Percentiles rank a stretch among this genome's conserved stretches.
Evolutionary conservation across 2,113 vertebrate genomes (phyloP).

Genomic region (Empidonax alnorum): DNA sequence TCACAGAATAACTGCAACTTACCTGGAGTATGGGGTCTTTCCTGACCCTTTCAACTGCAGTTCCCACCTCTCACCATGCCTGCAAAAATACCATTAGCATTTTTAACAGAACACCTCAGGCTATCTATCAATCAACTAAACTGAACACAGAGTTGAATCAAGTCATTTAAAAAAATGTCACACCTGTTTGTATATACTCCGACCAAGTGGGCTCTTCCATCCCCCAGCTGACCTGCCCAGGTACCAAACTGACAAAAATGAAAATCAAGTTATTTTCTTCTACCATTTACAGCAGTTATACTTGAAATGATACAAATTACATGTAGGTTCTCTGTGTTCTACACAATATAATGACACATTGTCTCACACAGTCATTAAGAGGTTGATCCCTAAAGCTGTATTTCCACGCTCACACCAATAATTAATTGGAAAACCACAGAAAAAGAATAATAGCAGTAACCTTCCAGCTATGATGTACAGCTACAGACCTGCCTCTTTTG

Average conservation of each 20-base stretch:
- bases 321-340: background rate
- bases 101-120: background rate
- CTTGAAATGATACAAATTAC: background rate
- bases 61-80: slow-evolving; percentile 82
- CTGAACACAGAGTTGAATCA: background rate
- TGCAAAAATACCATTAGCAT: slow-evolving; percentile 49
- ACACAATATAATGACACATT: background rate
- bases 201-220: slow-evolving; percentile 82
- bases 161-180: background rate
- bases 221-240: slow-evolving; percentile 86
- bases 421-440: slow-evolving; percentile 14
- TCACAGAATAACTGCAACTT: background rate
- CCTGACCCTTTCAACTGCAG: slow-evolving; percentile 87
- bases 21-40: slow-evolving; percentile 85
- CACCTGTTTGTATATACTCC: slow-evolving; percentile 83
- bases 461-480: background rate
- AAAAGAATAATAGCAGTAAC: background rate
- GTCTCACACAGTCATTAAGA: background rate
- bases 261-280: slow-evolving; percentile 15
- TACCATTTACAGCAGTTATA: background rate
- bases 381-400: background rate
- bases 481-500: background rate
- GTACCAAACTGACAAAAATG: slow-evolving; percentile 78
- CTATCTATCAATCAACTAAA: background rate
- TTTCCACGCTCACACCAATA: background rate